Conservation (phyloP, 2,113 vertebrate species). For the Bufo gargarizans region DNA sequence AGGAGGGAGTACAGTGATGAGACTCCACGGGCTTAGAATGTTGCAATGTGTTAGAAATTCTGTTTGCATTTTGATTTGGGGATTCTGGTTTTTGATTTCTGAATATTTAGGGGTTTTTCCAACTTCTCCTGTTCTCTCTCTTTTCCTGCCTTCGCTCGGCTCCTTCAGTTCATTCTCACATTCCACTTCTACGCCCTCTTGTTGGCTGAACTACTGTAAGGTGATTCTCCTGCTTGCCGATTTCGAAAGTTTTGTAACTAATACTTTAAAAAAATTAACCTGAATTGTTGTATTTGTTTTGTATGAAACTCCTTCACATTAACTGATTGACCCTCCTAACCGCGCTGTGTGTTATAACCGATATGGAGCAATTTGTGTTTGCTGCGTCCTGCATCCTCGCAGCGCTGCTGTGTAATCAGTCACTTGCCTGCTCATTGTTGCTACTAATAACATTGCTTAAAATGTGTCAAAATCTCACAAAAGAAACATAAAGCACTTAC, state of each 20-base stretch:
- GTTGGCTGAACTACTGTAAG: slow-evolving; percentile 87
- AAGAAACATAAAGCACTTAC: background rate
- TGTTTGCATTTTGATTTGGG: slow-evolving; percentile 1
- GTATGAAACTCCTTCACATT: background rate
- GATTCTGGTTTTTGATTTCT: background rate
- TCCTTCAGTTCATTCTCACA: slow-evolving; percentile 80
- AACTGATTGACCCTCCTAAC: slow-evolving; percentile 20
- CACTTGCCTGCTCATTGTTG: slow-evolving; percentile 18
- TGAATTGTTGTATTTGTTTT: slow-evolving; percentile 14
- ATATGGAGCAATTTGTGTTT: slow-evolving; percentile 64
- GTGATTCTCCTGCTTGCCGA: slow-evolving; percentile 79
- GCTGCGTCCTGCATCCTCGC: slow-evolving; percentile 24
- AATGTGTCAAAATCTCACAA: background rate
- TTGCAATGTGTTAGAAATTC: background rate
- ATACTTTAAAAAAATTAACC: slow-evolving; percentile 61
- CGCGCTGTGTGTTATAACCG: slow-evolving; percentile 42
- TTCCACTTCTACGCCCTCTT: slow-evolving; percentile 80
- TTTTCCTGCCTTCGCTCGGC: slow-evolving; percentile 37
- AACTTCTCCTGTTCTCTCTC: background rate
- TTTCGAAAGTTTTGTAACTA: slow-evolving; percentile 68
- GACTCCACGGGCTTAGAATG: background rate
- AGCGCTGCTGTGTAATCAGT: background rate
- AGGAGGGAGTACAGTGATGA: background rate
- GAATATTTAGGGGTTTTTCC: slow-evolving; percentile 13
- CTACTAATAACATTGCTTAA: slow-evolving; percentile 35